phyloP scores from a whole-genome alignment of 2,797 vertebrate species.

The Potorous gilbertii region DNA sequence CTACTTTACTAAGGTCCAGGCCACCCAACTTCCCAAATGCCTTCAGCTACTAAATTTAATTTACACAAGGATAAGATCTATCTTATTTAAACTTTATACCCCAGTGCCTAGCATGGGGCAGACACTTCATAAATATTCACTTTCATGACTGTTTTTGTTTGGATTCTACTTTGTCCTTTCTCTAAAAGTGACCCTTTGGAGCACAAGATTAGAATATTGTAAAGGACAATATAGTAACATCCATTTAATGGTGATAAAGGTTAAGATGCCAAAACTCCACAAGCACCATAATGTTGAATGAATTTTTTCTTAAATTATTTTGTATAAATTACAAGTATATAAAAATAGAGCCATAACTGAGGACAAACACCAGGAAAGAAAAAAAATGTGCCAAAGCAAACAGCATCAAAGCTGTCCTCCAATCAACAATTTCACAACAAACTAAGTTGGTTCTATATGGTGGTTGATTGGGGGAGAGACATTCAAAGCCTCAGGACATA shows the following conservation, averaged over 20 bases:
- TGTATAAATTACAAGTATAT: neutral
- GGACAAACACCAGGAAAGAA: neutral
- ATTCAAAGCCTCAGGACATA: no score
- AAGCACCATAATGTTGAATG: neutral
- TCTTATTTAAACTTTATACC: neutral
- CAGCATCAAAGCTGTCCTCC: neutral
- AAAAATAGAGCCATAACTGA: neutral
- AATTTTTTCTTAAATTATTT: slow-evolving; percentile 17
- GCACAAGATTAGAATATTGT: neutral
- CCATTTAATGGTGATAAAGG: neutral
- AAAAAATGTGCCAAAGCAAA: neutral
- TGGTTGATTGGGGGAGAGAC: neutral
- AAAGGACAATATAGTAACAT: neutral
- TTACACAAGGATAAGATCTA: neutral
- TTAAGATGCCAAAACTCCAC: slow-evolving; percentile 8
- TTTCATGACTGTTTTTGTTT: neutral
- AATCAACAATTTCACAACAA: neutral
- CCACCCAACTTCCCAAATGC: neutral
- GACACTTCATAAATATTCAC: neutral
- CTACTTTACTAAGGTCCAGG: neutral
- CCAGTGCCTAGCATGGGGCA: neutral
- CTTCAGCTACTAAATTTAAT: neutral
- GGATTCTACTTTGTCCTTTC: neutral
- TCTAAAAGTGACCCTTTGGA: neutral
- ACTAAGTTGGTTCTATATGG: neutral